These are phyloP conservation scores for Platyscapa corneri DNA, from an alignment of 1,140 invertebrate genomes.

Conservation along the genomic window DNA sequence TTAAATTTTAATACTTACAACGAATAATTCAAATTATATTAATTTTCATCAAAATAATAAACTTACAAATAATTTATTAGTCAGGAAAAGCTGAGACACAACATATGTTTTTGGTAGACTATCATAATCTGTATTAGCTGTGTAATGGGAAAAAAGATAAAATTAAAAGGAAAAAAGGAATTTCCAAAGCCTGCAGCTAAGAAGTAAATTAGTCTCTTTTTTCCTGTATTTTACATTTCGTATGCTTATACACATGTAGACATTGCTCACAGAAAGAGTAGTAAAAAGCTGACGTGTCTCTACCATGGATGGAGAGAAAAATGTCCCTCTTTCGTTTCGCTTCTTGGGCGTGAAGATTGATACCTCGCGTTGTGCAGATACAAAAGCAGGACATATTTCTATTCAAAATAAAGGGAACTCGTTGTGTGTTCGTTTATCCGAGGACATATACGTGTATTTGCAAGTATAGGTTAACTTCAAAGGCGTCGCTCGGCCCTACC, in stretches of 20 bases:
- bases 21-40: too few species aligned
- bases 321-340: not conserved
- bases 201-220: slow-evolving; percentile 41
- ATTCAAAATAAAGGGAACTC: slow-evolving; percentile 19
- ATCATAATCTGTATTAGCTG: not conserved
- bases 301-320: not conserved
- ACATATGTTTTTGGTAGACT: not conserved
- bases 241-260: not conserved
- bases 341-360: slow-evolving; percentile 35
- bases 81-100: not conserved
- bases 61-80: not conserved
- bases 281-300: slow-evolving; percentile 14
- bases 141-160: not conserved
- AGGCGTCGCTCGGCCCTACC: not conserved
- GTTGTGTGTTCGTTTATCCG: not conserved
- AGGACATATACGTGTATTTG: not conserved
- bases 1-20: too few species aligned
- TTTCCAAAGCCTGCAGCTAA: slow-evolving; percentile 23
- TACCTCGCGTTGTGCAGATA: not conserved
- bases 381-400: not conserved
- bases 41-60: too few species aligned
- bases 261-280: not conserved
- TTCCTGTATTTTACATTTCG: not conserved
- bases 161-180: not conserved
- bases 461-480: not conserved